Evolutionary conservation across 2,888 invertebrate species (phyloP).

Genomic region (Morpho achilles): DNA sequence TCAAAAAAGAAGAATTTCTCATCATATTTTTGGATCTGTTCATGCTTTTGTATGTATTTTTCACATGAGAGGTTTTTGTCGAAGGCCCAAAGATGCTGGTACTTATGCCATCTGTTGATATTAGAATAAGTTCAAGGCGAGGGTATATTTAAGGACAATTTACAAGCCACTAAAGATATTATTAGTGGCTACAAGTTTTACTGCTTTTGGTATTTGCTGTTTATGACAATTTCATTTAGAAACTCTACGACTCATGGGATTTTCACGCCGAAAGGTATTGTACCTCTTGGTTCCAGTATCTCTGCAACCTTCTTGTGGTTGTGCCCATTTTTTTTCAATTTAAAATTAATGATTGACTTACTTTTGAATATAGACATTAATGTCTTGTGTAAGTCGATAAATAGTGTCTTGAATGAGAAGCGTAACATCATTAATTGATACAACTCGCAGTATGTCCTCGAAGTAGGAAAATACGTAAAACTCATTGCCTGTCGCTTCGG

Average conservation of each 20-base stretch:
- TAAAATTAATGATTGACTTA: slow-evolving; percentile 34
- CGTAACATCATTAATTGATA: slow-evolving; percentile 83
- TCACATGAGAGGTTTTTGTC: slow-evolving; percentile 87
- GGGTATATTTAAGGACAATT: not conserved
- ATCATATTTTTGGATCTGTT: slow-evolving; percentile 82
- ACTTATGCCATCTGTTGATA: slow-evolving; percentile 83
- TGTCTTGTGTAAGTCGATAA: slow-evolving; percentile 82
- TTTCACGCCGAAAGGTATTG: too few relatives aligned
- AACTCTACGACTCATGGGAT: too few relatives aligned
- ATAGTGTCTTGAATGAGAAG: slow-evolving; percentile 83
- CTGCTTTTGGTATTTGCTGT: too few relatives aligned
- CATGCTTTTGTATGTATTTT: slow-evolving; percentile 84
- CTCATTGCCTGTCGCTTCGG: slow-evolving; percentile 75
- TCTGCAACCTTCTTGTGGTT: too few relatives aligned
- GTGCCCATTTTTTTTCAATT: not conserved
- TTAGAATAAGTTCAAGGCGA: too few relatives aligned
- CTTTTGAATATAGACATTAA: slow-evolving; percentile 81
- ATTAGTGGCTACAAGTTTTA: not conserved
- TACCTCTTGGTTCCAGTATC: too few relatives aligned
- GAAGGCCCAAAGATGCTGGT: slow-evolving; percentile 86
- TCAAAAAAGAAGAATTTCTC: slow-evolving; percentile 92
- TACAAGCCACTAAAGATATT: too few relatives aligned
- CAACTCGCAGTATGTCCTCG: slow-evolving; percentile 86
- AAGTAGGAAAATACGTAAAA: slow-evolving; percentile 86
- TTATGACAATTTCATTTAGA: too few relatives aligned